Evolutionary conservation across 2,113 vertebrate genomes (phyloP).

Genomic region (Urocynchramus pylzowi): DNA sequence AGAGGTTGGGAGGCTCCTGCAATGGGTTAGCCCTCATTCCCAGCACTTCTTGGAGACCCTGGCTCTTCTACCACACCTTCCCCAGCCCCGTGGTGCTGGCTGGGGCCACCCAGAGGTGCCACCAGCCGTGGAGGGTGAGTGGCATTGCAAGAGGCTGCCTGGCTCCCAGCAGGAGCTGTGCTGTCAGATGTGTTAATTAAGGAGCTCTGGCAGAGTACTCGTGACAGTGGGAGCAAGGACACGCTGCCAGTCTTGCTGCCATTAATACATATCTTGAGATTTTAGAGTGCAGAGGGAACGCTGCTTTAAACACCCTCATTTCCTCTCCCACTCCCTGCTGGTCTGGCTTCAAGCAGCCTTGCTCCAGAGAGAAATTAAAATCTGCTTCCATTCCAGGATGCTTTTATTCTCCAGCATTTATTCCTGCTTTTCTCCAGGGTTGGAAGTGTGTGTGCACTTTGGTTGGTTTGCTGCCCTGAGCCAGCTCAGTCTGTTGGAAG

Average conservation of each 20-base stretch:
- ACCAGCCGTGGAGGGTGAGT: rapidly evolving
- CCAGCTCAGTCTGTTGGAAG: neutral
- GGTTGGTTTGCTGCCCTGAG: neutral
- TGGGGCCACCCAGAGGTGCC: neutral
- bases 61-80: neutral
- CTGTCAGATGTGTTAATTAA: neutral
- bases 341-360: neutral
- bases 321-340: rapidly evolving
- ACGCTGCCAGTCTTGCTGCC: neutral
- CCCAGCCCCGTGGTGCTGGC: rapidly evolving
- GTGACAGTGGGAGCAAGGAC: neutral
- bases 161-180: neutral
- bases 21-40: neutral
- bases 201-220: neutral
- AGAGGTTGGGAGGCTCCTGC: neutral
- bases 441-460: neutral
- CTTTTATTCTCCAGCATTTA: neutral
- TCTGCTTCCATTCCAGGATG: neutral
- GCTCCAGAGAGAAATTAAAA: neutral
- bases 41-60: neutral
- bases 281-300: neutral
- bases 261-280: neutral
- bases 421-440: neutral
- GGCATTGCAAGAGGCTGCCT: neutral
- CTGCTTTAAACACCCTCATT: neutral